A percentile compares a stretch with the other conserved stretches of the same genome.
Evolutionary conservation across 1,140 invertebrate species (phyloP).

Genomic region (Psix sp.): DNA sequence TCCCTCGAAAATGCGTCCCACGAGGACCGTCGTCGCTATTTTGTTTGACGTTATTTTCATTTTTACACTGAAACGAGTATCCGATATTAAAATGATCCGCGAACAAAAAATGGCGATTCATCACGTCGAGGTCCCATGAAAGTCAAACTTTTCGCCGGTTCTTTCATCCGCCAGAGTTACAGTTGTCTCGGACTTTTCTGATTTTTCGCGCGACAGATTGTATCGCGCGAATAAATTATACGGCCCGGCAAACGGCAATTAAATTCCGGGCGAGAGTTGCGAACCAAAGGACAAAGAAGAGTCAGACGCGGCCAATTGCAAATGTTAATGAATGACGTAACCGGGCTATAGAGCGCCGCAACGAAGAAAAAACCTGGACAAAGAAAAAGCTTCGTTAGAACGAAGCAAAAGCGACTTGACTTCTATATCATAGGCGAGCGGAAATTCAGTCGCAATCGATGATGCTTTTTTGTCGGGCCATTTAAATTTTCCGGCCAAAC

Average conservation of each 20-base stretch:
- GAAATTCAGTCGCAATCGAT: too few relatives aligned
- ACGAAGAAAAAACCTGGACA: conserved; percentile 12
- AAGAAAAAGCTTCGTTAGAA: conserved; percentile 26
- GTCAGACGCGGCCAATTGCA: conserved; percentile 22
- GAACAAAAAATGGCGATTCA: conserved; percentile 15
- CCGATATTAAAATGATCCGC: conserved; percentile 20
- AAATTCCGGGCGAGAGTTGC: conserved; percentile 1
- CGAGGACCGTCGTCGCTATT: neutral
- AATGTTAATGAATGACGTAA: conserved; percentile 49
- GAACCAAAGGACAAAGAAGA: neutral
- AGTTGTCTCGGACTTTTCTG: conserved; percentile 8
- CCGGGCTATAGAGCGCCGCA: neutral
- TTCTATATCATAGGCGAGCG: too few relatives aligned
- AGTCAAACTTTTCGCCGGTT: conserved; percentile 15
- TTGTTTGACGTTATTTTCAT: conserved; percentile 29
- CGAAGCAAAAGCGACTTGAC: conserved; percentile 14
- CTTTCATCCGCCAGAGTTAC: neutral
- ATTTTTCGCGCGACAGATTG: conserved; percentile 22
- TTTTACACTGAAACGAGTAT: conserved; percentile 11
- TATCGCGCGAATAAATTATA: conserved; percentile 28
- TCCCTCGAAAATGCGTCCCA: conserved; percentile 20
- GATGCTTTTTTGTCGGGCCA: too few relatives aligned
- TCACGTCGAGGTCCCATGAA: conserved; percentile 27
- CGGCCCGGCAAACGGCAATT: conserved; percentile 16
- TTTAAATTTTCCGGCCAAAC: too few relatives aligned